phyloP scores from a whole-genome alignment of 1,140 invertebrate genomes.

The Conus ventricosus region DNA sequence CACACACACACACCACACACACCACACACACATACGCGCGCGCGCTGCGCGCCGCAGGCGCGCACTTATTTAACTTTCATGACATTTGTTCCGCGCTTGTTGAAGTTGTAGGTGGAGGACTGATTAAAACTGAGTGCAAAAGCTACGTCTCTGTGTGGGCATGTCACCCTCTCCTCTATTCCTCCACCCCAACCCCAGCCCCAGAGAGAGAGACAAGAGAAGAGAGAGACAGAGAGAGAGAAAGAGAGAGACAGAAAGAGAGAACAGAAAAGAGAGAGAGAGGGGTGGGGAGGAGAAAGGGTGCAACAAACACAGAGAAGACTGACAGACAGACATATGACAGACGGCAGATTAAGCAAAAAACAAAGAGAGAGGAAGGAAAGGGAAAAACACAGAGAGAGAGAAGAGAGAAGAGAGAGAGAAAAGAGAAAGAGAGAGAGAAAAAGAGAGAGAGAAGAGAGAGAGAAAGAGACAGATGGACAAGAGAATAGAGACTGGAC shows the following conservation, averaged over 20 bases:
- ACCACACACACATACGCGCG: too few relatives aligned
- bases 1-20: too few relatives aligned
- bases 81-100: too few relatives aligned
- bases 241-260: too few relatives aligned
- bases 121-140: too few relatives aligned
- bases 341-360: background rate
- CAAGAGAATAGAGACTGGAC: too few relatives aligned
- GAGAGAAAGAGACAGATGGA: background rate
- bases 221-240: background rate
- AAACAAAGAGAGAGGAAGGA: background rate
- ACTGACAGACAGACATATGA: background rate
- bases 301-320: too few relatives aligned
- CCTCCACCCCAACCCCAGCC: too few relatives aligned
- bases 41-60: too few relatives aligned
- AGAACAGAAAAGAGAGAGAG: background rate
- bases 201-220: background rate
- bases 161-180: background rate
- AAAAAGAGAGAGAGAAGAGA: background rate
- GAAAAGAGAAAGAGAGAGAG: slow-evolving; percentile 4
- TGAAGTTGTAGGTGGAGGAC: too few relatives aligned
- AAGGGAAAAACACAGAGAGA: background rate
- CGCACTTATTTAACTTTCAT: too few relatives aligned
- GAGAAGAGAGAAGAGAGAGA: background rate
- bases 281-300: background rate
- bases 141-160: too few relatives aligned